Evolutionary conservation across 2,888 invertebrate species (phyloP).

Genomic region (Beris chalybata): DNA sequence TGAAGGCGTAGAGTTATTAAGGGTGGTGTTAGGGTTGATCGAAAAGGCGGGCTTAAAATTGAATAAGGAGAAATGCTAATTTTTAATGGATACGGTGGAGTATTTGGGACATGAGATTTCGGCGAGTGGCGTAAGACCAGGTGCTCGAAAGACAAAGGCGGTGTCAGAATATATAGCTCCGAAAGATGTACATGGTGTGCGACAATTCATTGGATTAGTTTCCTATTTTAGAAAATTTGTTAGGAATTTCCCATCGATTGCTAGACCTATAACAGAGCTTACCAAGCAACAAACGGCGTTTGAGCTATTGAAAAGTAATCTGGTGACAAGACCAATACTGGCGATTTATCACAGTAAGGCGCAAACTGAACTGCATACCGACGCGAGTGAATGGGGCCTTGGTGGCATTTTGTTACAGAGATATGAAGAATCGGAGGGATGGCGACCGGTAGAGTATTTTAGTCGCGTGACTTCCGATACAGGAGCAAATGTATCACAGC

Average conservation of each 20-base stretch:
- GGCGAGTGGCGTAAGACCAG: not conserved
- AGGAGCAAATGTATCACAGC: constrained; percentile 3
- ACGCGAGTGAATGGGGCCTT: too few species aligned
- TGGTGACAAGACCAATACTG: not conserved
- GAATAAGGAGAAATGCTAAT: constrained; percentile 33
- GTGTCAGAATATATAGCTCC: constrained; percentile 4
- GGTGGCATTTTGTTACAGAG: constrained; percentile 1
- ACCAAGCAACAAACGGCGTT: constrained; percentile 7
- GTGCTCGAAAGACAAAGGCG: not conserved
- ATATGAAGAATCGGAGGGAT: not conserved
- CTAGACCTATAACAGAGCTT: constrained; percentile 1
- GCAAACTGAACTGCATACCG: too few species aligned
- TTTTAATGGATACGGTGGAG: constrained; percentile 31
- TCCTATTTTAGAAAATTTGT: constrained; percentile 13
- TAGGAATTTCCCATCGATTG: not conserved
- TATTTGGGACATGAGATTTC: constrained; percentile 33
- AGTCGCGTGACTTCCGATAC: not conserved
- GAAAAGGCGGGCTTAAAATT: constrained; percentile 27
- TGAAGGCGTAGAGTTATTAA: constrained; percentile 28
- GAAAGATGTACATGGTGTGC: not conserved
- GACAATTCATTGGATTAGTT: constrained; percentile 14
- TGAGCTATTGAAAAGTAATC: not conserved
- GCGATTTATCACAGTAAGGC: not conserved
- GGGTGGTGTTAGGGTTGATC: constrained; percentile 23
- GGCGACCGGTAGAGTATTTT: not conserved